These are phyloP conservation scores for Adela reaumurella DNA, from an alignment of 2,888 invertebrate species.

Conservation along the genomic window DNA sequence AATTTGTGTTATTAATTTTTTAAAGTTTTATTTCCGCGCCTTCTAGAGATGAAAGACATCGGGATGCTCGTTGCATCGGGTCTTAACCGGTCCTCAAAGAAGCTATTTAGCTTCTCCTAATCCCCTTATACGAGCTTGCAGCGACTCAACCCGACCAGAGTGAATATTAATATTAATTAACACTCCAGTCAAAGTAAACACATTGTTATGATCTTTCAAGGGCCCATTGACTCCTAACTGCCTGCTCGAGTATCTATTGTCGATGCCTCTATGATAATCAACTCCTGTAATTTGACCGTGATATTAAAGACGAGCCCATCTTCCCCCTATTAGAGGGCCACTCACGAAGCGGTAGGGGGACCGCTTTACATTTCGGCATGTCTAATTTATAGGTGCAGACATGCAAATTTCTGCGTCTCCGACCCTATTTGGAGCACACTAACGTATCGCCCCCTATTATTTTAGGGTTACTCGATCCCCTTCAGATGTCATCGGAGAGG, in stretches of 20 bases:
- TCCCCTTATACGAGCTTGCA: no score
- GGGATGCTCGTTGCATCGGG: no score
- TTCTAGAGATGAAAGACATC: no score
- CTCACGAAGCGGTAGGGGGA: constrained; percentile 24
- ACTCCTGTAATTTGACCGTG: constrained; percentile 25
- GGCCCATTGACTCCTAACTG: background rate
- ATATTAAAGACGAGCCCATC: constrained; percentile 22
- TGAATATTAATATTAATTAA: background rate
- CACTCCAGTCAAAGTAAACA: background rate
- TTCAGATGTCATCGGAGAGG: constrained; percentile 18
- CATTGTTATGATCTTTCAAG: background rate
- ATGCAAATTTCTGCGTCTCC: constrained; percentile 26
- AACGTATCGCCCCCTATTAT: constrained; percentile 18
- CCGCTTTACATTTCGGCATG: constrained; percentile 31
- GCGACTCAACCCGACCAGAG: no score
- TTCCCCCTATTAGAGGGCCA: constrained; percentile 25
- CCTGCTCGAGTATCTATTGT: background rate
- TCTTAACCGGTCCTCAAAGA: no score
- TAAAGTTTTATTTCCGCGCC: no score
- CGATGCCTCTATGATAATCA: constrained; percentile 2
- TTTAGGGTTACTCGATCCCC: constrained; percentile 21
- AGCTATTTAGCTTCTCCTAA: no score
- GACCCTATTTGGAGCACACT: constrained; percentile 14
- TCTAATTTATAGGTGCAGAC: constrained; percentile 32
- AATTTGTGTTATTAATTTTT: no score